Conservation (phyloP, 2,113 vertebrate genomes). For the Gallinago undulata region DNA sequence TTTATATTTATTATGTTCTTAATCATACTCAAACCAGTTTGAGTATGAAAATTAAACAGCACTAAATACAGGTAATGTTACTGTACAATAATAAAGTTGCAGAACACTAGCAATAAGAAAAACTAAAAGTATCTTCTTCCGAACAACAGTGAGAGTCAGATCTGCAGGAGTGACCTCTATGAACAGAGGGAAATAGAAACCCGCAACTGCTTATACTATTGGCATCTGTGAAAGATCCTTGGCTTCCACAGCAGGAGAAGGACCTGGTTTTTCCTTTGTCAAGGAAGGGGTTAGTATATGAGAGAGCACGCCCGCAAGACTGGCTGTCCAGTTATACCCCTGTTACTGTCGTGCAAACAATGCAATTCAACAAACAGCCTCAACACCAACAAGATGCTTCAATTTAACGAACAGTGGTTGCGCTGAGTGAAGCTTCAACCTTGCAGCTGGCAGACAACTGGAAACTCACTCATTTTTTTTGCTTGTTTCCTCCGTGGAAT, state of each 20-base stretch:
- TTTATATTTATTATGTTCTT: background rate
- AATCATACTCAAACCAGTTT: background rate
- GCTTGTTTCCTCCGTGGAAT: background rate
- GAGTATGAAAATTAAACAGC: background rate
- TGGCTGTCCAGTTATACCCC: background rate
- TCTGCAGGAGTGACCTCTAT: background rate
- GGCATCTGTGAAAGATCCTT: background rate
- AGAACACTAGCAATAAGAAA: background rate
- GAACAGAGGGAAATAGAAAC: background rate
- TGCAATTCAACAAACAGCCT: background rate
- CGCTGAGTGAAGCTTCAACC: background rate
- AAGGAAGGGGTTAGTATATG: background rate
- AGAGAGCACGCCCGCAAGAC: background rate
- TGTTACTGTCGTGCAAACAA: rapidly evolving
- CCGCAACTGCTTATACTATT: background rate
- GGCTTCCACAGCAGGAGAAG: background rate
- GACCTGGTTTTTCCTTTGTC: background rate
- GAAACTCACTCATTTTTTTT: background rate
- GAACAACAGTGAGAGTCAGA: background rate
- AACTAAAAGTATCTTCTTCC: background rate
- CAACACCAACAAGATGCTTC: background rate
- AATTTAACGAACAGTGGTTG: background rate
- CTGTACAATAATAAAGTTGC: background rate
- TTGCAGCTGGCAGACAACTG: background rate
- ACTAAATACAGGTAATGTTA: background rate